These are phyloP conservation scores for Charaxes varanes DNA, from an alignment of 1,140 invertebrate genomes.

Conservation along the genomic window DNA sequence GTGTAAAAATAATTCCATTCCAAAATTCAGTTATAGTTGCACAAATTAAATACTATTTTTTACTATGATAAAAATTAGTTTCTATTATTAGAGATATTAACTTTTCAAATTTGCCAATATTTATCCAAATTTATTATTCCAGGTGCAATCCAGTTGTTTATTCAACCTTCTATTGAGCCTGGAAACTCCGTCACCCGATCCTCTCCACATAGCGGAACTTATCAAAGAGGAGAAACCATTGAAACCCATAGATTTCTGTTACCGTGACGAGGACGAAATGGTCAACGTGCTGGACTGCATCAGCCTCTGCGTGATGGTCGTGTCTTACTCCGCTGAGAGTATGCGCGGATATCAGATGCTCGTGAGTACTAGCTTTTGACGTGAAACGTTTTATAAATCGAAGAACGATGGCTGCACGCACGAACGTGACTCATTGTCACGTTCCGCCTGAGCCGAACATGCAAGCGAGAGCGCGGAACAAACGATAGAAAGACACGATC, in stretches of 20 bases:
- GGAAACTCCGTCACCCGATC: slow-evolving; percentile 94
- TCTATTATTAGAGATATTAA: too few relatives aligned
- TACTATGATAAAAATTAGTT: too few relatives aligned
- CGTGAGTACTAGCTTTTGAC: slow-evolving; percentile 74
- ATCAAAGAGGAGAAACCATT: slow-evolving; percentile 97
- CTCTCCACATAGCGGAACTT: slow-evolving; percentile 94
- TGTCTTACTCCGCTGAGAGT: slow-evolving; percentile 97
- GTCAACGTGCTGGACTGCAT: slow-evolving; percentile 95
- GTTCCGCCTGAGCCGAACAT: too few relatives aligned
- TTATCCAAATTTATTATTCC: slow-evolving; percentile 21
- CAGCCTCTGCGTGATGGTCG: slow-evolving; percentile 96
- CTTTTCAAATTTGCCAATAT: too few relatives aligned
- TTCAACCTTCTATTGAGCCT: slow-evolving; percentile 94
- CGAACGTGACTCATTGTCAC: background rate
- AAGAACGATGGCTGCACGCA: background rate
- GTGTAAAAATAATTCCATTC: too few relatives aligned
- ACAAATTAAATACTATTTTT: too few relatives aligned
- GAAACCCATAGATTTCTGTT: slow-evolving; percentile 97
- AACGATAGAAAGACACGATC: too few relatives aligned
- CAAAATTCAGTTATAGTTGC: too few relatives aligned
- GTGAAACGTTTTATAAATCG: too few relatives aligned
- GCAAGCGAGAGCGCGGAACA: too few relatives aligned
- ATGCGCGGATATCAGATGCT: slow-evolving; percentile 98
- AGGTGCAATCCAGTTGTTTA: slow-evolving; percentile 92
- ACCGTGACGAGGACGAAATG: slow-evolving; percentile 96